Percentiles rank a stretch among this genome's conserved stretches.
These are phyloP conservation scores for Sesamia inferens DNA, from an alignment of 2,888 invertebrate species.

Conservation along the genomic window DNA sequence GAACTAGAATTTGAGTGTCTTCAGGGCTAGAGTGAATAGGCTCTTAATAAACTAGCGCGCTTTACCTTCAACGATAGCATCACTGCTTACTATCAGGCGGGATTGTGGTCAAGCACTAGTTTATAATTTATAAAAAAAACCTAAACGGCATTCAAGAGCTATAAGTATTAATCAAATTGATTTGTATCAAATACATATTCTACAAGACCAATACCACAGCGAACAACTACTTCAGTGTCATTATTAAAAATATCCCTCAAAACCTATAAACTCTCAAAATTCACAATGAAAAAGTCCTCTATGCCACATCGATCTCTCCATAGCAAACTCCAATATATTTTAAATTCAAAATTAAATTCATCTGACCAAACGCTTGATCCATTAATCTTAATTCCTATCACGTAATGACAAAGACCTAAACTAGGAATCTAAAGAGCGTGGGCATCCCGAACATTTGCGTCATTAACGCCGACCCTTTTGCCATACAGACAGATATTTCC, in stretches of 20 bases:
- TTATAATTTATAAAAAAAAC: too few relatives aligned
- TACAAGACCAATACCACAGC: too few relatives aligned
- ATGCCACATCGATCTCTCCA: slow-evolving; percentile 22
- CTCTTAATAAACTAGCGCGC: too few relatives aligned
- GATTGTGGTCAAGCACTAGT: too few relatives aligned
- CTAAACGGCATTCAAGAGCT: too few relatives aligned
- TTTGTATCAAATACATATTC: too few relatives aligned
- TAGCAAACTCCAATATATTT: slow-evolving; percentile 18
- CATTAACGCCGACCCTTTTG: slow-evolving; percentile 59
- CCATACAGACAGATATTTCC: slow-evolving; percentile 42
- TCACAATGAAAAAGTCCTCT: slow-evolving; percentile 13
- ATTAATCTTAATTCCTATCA: slow-evolving; percentile 57
- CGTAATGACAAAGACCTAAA: slow-evolving; percentile 62
- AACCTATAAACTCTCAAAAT: not conserved
- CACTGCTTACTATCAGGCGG: too few relatives aligned
- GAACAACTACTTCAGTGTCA: too few relatives aligned
- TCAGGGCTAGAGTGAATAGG: too few relatives aligned
- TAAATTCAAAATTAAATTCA: slow-evolving; percentile 51
- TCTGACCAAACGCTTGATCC: slow-evolving; percentile 29
- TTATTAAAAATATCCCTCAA: not conserved
- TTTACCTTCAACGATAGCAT: too few relatives aligned
- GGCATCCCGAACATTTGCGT: slow-evolving; percentile 54
- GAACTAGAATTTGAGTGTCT: too few relatives aligned
- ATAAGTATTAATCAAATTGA: too few relatives aligned
- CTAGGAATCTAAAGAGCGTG: slow-evolving; percentile 51